phyloP scores from a whole-genome alignment of 2,113 vertebrate species.

The Dendrocopos noguchii region DNA sequence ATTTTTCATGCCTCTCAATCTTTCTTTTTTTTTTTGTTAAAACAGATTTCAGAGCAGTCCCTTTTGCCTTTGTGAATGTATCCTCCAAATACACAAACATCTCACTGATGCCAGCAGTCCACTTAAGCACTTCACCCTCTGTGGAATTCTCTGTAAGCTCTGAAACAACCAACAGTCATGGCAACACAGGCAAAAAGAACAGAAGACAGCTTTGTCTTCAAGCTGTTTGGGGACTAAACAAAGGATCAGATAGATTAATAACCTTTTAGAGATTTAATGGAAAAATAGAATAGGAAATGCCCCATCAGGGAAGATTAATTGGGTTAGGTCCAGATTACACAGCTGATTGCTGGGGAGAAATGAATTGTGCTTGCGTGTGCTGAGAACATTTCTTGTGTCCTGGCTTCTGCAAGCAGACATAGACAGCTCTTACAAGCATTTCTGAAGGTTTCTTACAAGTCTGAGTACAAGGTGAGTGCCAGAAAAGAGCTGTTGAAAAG shows the following conservation, averaged over 20 bases:
- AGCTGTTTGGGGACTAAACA: neutral
- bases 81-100: neutral
- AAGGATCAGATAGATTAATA: conserved; percentile 1
- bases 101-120: neutral
- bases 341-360: neutral
- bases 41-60: neutral
- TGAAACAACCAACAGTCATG: neutral
- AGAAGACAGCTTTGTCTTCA: neutral
- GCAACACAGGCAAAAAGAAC: neutral
- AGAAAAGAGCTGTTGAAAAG: neutral
- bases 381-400: neutral
- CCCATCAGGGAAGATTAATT: neutral
- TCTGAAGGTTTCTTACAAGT: neutral
- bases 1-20: neutral
- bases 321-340: neutral
- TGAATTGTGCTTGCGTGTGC: neutral
- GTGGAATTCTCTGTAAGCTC: neutral
- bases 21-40: neutral
- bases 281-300: neutral
- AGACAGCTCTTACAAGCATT: neutral
- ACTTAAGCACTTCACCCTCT: neutral
- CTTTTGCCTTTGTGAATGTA: neutral
- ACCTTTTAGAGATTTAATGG: neutral
- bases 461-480: neutral
- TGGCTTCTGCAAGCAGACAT: neutral